Percentiles rank a stretch among this genome's conserved stretches.
phyloP scores from a whole-genome alignment of 2,113 vertebrate species.

The Setophaga petechia region DNA sequence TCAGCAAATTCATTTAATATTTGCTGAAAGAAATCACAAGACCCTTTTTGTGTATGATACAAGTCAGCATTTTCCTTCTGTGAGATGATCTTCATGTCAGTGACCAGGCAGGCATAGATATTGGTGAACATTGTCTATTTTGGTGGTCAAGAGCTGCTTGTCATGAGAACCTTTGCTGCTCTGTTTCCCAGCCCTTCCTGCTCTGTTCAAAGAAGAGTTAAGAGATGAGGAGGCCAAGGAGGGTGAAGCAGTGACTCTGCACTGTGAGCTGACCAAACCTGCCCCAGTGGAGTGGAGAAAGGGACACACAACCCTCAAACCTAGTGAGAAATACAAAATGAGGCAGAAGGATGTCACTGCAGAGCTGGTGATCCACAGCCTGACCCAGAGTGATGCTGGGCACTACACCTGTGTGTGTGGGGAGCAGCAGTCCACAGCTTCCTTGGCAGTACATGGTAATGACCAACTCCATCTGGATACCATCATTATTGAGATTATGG shows the following conservation, averaged over 20 bases:
- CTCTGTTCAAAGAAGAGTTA: slow-evolving; percentile 76
- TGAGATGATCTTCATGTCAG: not conserved
- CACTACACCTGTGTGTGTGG: slow-evolving; percentile 75
- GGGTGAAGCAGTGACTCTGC: slow-evolving; percentile 60
- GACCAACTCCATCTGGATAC: not conserved
- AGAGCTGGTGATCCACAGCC: slow-evolving; percentile 70
- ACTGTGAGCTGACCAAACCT: slow-evolving; percentile 81
- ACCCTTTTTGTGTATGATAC: not conserved
- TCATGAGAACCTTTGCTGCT: not conserved
- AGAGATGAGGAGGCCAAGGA: slow-evolving; percentile 63
- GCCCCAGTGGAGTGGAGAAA: slow-evolving; percentile 73
- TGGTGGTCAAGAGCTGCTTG: not conserved
- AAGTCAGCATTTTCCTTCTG: not conserved
- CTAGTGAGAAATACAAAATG: slow-evolving; percentile 66
- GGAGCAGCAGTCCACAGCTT: slow-evolving; percentile 67
- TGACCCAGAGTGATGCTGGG: slow-evolving; percentile 69
- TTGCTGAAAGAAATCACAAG: not conserved
- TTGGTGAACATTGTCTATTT: accelerated
- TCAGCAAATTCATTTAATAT: not conserved
- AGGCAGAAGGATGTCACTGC: slow-evolving; percentile 67
- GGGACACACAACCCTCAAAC: slow-evolving; percentile 53
- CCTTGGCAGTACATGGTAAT: slow-evolving; percentile 53
- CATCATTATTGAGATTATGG: accelerated
- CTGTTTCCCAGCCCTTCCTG: slow-evolving; percentile 58
- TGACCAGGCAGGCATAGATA: not conserved